phyloP scores from a whole-genome alignment of 2,888 invertebrate genomes.

The Alcis repandata region DNA sequence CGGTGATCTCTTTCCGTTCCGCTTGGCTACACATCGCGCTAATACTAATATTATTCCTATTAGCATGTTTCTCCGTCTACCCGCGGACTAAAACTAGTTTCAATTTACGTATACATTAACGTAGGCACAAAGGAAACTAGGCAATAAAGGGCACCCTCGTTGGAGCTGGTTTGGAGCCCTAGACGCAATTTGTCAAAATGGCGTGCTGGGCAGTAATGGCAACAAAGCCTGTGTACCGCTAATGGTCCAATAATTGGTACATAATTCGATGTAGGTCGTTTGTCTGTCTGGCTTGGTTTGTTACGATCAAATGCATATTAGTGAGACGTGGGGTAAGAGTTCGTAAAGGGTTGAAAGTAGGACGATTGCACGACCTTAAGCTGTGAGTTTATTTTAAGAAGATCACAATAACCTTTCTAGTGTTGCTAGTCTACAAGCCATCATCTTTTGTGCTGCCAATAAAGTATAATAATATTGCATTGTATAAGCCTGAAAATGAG shows the following conservation, averaged over 20 bases:
- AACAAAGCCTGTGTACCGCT: slow-evolving; percentile 7
- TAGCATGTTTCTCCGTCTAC: not conserved
- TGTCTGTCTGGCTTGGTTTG: slow-evolving; percentile 15
- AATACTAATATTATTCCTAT: too few relatives aligned
- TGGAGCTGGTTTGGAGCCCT: slow-evolving; percentile 37
- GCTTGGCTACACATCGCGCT: too few relatives aligned
- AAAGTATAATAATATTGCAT: too few relatives aligned
- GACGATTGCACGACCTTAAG: not conserved
- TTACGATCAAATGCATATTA: not conserved
- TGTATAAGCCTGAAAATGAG: too few relatives aligned
- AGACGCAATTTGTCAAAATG: slow-evolving; percentile 41
- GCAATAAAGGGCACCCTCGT: slow-evolving; percentile 38
- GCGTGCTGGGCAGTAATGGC: slow-evolving; percentile 30
- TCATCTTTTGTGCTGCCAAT: too few relatives aligned
- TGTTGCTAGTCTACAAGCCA: too few relatives aligned
- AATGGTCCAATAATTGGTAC: slow-evolving; percentile 32
- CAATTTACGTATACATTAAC: slow-evolving; percentile 1
- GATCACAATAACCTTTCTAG: too few relatives aligned
- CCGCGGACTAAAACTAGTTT: slow-evolving; percentile 1
- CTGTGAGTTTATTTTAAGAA: not conserved
- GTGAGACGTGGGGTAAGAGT: not conserved
- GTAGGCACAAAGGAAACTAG: slow-evolving; percentile 29
- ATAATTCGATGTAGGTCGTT: slow-evolving; percentile 18
- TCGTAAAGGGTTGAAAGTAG: not conserved
- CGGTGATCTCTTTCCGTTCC: too few relatives aligned